A percentile compares a stretch with the other conserved stretches of the same genome.
phyloP scores from a whole-genome alignment of 2,888 invertebrate species.

The Chrysolina americana region DNA sequence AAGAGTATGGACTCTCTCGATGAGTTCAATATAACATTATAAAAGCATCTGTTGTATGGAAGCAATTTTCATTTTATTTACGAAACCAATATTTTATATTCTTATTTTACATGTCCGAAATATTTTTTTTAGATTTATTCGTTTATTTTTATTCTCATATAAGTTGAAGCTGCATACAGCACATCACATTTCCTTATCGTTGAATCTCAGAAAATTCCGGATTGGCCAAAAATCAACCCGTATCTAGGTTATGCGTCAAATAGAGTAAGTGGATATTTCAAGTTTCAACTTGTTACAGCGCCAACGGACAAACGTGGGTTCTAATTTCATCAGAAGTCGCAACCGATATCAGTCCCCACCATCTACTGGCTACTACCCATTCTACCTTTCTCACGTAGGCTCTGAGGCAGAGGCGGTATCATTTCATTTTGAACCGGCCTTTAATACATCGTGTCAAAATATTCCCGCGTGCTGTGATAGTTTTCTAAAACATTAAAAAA shows the following conservation, averaged over 20 bases:
- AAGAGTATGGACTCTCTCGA: too few relatives aligned
- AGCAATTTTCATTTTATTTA: too few relatives aligned
- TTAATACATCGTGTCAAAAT: slow-evolving; percentile 34
- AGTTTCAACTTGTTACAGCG: slow-evolving; percentile 10
- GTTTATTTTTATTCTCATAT: too few relatives aligned
- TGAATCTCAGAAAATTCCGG: not conserved
- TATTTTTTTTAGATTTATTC: too few relatives aligned
- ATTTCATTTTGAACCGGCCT: slow-evolving; percentile 26
- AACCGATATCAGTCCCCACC: slow-evolving; percentile 20
- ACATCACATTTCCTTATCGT: not conserved
- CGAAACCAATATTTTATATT: too few relatives aligned
- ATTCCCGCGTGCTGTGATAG: slow-evolving; percentile 38
- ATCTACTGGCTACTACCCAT: slow-evolving; percentile 4
- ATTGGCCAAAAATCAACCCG: not conserved
- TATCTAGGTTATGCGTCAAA: not conserved
- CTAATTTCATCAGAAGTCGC: slow-evolving; percentile 6
- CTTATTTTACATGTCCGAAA: too few relatives aligned
- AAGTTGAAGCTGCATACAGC: too few relatives aligned
- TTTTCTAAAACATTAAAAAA: slow-evolving; percentile 27
- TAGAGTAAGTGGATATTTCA: slow-evolving; percentile 2
- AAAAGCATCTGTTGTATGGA: too few relatives aligned
- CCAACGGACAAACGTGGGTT: slow-evolving; percentile 13
- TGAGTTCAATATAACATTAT: too few relatives aligned
- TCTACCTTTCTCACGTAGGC: slow-evolving; percentile 29
- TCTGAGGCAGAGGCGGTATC: slow-evolving; percentile 19